A percentile compares a stretch with the other conserved stretches of the same genome.
Conservation (phyloP, 2,113 vertebrate genomes). For the Rostratula benghalensis region DNA sequence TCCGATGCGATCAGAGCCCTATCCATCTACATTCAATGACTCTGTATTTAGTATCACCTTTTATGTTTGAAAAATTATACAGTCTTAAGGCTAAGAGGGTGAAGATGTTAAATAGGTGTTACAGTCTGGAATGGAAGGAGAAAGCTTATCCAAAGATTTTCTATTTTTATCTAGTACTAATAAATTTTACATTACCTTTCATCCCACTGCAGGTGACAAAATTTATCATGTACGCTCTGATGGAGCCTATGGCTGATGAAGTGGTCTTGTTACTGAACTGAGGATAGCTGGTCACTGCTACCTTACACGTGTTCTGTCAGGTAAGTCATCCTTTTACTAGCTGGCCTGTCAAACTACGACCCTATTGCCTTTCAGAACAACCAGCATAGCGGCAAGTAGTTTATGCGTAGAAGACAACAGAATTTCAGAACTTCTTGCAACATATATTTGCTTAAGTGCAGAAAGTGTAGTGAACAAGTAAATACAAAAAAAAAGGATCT, state of each 20-base stretch:
- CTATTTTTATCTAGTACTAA: not conserved
- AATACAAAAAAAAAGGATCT: not conserved
- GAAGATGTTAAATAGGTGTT: not conserved
- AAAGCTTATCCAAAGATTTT: not conserved
- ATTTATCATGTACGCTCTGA: not conserved
- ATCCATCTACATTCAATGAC: not conserved
- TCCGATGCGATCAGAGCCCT: not conserved
- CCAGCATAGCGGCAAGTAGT: not conserved
- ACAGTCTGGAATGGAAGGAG: not conserved
- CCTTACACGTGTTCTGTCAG: not conserved
- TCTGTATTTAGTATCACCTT: not conserved
- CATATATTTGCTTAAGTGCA: not conserved
- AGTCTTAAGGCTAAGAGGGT: not conserved
- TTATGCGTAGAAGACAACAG: accelerated
- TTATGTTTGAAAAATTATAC: not conserved
- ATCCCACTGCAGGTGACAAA: not conserved
- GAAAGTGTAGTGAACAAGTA: not conserved
- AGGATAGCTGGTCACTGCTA: not conserved
- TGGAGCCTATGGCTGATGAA: not conserved
- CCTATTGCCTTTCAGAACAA: not conserved
- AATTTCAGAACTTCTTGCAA: not conserved
- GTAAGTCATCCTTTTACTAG: not conserved
- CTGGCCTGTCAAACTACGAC: not conserved
- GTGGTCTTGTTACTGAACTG: not conserved
- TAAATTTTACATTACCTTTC: constrained; percentile 24